Conservation (phyloP, 2,888 invertebrate species). For the Hypomecis atomaria region DNA sequence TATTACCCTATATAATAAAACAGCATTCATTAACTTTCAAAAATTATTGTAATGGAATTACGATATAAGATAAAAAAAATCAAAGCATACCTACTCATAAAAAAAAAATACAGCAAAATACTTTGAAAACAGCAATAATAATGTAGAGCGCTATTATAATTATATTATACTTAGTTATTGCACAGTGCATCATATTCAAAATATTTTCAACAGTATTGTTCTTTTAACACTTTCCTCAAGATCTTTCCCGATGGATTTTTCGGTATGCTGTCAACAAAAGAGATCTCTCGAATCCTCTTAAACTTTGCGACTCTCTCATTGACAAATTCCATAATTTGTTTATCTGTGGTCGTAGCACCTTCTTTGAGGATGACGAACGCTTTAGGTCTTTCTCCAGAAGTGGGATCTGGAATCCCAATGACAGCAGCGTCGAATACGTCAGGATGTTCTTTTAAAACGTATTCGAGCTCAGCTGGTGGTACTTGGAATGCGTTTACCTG, state of each 20-base stretch:
- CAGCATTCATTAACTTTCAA: too few species aligned
- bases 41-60: too few species aligned
- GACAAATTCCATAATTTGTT: slow-evolving; percentile 86
- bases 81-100: too few species aligned
- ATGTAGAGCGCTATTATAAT: too few species aligned
- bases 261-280: slow-evolving; percentile 88
- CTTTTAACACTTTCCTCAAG: slow-evolving; percentile 85
- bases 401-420: slow-evolving; percentile 88
- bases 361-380: slow-evolving; percentile 88
- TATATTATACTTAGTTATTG: too few species aligned
- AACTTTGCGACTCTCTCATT: slow-evolving; percentile 89
- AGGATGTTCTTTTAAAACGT: slow-evolving; percentile 88
- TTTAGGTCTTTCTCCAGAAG: slow-evolving; percentile 89
- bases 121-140: too few species aligned
- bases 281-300: slow-evolving; percentile 89
- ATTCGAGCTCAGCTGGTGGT: slow-evolving; percentile 95
- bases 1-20: too few species aligned
- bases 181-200: too few species aligned
- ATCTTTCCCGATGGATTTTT: slow-evolving; percentile 92
- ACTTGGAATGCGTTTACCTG: slow-evolving; percentile 90
- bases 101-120: too few species aligned
- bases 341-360: slow-evolving; percentile 67
- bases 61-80: too few species aligned
- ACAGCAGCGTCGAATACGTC: slow-evolving; percentile 92
- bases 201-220: slow-evolving; percentile 49